Conservation (phyloP, 2,888 invertebrate species). For the Tetranychus truncatus region DNA sequence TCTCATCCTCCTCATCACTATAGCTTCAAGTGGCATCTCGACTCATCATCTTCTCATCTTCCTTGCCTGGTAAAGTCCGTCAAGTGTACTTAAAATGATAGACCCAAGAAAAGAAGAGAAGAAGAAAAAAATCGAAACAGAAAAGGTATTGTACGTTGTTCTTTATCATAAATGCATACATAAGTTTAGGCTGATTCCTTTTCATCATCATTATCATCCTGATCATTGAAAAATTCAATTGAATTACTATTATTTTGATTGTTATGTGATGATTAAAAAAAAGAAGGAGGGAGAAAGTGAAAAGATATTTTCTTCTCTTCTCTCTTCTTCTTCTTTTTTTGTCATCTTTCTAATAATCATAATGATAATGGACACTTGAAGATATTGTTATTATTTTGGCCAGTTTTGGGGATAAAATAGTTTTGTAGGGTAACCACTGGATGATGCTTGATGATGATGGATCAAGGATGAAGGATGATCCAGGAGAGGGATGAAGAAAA, state of each 20-base stretch:
- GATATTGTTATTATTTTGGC: not conserved
- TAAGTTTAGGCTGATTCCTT: not conserved
- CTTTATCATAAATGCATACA: not conserved
- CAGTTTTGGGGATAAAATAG: not conserved
- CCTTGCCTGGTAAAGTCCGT: not conserved
- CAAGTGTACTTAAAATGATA: slow-evolving; percentile 1
- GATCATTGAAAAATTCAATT: not conserved
- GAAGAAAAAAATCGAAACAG: not conserved
- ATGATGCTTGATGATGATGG: not conserved
- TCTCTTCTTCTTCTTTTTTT: not conserved
- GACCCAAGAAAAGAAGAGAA: not conserved
- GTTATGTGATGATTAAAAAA: not conserved
- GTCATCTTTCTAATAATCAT: too few species aligned
- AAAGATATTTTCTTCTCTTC: not conserved
- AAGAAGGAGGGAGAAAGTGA: not conserved
- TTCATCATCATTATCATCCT: not conserved
- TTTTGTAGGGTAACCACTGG: not conserved
- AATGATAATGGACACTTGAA: not conserved
- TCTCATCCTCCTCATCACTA: not conserved
- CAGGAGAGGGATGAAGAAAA: not conserved
- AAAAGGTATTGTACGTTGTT: not conserved
- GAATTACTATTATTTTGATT: not conserved
- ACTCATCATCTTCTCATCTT: not conserved
- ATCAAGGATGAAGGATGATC: not conserved
- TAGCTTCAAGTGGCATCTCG: not conserved